Percentiles rank a stretch among this genome's conserved stretches.
Evolutionary conservation across 1,140 invertebrate species (phyloP).

Genomic region (Agrilus planipennis): DNA sequence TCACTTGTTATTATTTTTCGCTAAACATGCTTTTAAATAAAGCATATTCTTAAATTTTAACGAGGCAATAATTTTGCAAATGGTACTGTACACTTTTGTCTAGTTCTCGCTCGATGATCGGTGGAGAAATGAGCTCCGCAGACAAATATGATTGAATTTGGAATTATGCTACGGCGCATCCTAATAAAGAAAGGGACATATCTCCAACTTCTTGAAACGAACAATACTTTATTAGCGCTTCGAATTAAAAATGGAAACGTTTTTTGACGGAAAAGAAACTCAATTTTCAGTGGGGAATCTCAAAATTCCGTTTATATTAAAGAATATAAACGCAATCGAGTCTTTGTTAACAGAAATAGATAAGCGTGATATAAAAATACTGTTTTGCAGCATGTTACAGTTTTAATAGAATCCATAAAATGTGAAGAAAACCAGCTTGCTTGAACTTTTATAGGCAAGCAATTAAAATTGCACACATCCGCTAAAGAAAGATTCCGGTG

Average conservation of each 20-base stretch:
- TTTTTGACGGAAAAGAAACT: not conserved
- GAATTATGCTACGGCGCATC: no score
- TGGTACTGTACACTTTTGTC: no score
- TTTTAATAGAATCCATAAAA: not conserved
- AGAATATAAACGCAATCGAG: not conserved
- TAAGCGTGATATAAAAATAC: not conserved
- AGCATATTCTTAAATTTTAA: no score
- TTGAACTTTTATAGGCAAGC: not conserved
- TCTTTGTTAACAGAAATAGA: not conserved
- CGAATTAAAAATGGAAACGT: not conserved
- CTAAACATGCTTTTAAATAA: no score
- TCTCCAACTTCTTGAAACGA: no score
- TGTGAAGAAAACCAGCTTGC: not conserved
- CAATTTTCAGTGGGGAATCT: not conserved
- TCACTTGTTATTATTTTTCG: no score
- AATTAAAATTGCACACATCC: not conserved
- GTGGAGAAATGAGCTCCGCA: no score
- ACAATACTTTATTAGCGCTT: no score
- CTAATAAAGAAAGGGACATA: no score
- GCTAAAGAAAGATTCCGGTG: not conserved
- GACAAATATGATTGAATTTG: no score
- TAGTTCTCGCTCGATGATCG: no score
- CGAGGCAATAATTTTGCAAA: no score
- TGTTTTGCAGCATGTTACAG: not conserved
- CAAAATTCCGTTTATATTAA: not conserved